Conservation (phyloP, 2,888 invertebrate genomes). For the Clistopyga incitator region DNA sequence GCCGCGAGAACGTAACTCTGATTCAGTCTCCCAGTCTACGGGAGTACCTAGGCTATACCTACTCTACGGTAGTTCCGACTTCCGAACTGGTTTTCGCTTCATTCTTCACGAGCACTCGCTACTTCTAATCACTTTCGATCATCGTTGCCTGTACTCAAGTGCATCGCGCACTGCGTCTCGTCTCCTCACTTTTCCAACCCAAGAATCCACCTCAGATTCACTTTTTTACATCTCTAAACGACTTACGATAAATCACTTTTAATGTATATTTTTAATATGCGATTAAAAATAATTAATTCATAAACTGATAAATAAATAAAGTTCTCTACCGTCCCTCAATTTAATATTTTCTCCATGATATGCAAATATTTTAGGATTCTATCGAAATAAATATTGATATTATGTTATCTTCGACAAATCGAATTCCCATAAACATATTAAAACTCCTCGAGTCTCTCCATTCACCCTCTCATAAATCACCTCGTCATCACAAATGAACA, state of each 20-base stretch:
- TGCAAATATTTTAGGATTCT: neutral
- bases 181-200: slow-evolving; percentile 28
- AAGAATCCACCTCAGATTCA: neutral
- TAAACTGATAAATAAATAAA: neutral
- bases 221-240: neutral
- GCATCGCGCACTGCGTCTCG: slow-evolving; percentile 17
- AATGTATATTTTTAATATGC: neutral
- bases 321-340: no score
- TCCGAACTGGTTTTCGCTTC: slow-evolving; percentile 63
- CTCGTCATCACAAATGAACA: neutral
- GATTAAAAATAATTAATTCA: neutral
- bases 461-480: neutral
- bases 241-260: neutral
- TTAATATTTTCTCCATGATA: neutral
- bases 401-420: neutral
- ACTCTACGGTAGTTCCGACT: slow-evolving; percentile 61
- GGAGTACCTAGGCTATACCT: slow-evolving; percentile 4
- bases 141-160: slow-evolving; percentile 24
- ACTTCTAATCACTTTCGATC: slow-evolving; percentile 66
- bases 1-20: slow-evolving; percentile 52
- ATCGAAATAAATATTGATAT: neutral
- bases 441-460: neutral
- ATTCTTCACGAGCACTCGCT: slow-evolving; percentile 48
- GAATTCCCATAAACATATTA: neutral
- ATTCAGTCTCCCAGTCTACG: slow-evolving; percentile 27